Conservation (phyloP, 2,797 vertebrate genomes). For the Allochrocebus solatus region DNA sequence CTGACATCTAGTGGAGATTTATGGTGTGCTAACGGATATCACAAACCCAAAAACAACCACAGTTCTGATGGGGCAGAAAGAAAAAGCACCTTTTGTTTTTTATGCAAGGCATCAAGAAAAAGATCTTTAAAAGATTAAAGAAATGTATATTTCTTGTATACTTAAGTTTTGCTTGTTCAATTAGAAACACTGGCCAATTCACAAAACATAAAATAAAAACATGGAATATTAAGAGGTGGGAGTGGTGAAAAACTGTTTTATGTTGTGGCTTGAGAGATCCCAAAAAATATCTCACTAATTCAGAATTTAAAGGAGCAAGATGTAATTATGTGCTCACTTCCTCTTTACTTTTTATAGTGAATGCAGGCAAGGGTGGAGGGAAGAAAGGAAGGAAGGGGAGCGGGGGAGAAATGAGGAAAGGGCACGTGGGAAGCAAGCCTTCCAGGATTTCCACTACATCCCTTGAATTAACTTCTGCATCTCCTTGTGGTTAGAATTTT, state of each 20-base stretch:
- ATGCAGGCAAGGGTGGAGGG: not conserved
- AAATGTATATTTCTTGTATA: not conserved
- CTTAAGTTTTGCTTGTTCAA: not conserved
- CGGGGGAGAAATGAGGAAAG: not conserved
- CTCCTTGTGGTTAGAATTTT: not conserved
- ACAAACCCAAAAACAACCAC: not conserved
- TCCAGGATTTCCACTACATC: not conserved
- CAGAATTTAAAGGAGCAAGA: not conserved
- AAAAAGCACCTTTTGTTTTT: not conserved
- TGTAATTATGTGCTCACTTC: not conserved
- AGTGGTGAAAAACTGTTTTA: not conserved
- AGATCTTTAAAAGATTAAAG: not conserved
- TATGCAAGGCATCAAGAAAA: not conserved
- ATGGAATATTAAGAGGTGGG: rapidly evolving
- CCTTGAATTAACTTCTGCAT: not conserved
- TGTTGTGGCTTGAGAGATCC: not conserved
- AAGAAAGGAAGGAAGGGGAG: too few relatives aligned
- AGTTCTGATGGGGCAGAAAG: not conserved
- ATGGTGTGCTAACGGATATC: not conserved
- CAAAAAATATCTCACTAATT: not conserved
- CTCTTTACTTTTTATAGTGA: not conserved
- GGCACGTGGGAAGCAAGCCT: not conserved
- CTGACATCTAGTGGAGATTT: conserved; percentile 83
- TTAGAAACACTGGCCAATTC: not conserved
- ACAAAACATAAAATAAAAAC: not conserved